phyloP scores from a whole-genome alignment of 2,797 vertebrate species.

The Channallabes apus region DNA sequence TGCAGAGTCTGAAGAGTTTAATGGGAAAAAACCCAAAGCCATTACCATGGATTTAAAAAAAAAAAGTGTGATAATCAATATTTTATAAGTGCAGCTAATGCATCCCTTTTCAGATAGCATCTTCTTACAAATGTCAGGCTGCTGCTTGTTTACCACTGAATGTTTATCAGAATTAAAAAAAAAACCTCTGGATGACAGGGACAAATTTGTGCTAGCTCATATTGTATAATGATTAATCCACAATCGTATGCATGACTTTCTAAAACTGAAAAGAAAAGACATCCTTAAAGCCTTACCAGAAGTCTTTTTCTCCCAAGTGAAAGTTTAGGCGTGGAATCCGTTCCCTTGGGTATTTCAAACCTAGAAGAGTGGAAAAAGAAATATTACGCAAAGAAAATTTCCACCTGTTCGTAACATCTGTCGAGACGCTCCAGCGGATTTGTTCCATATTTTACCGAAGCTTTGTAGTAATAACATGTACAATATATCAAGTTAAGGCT shows the following conservation, averaged over 20 bases:
- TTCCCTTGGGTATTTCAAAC: constrained; percentile 17
- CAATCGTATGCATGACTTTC: neutral
- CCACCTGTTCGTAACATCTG: constrained; percentile 39
- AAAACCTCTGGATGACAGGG: neutral
- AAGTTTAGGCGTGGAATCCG: constrained; percentile 20
- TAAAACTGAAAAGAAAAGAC: neutral
- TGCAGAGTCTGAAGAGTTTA: constrained; percentile 31
- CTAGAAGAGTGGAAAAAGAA: constrained; percentile 32
- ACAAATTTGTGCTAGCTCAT: neutral
- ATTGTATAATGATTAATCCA: neutral
- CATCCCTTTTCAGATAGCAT: constrained; percentile 49
- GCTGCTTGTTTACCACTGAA: constrained; percentile 40
- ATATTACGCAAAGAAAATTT: constrained; percentile 21
- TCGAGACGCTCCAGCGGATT: constrained; percentile 4
- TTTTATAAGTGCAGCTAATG: constrained; percentile 54
- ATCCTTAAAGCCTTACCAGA: constrained; percentile 36
- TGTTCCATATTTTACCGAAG: neutral
- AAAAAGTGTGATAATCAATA: constrained; percentile 51
- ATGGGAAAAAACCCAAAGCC: constrained; percentile 43
- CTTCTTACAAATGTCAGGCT: constrained; percentile 27
- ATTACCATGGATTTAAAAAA: constrained; percentile 51
- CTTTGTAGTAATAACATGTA: constrained; percentile 6
- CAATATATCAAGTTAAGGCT: neutral
- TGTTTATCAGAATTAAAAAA: neutral
- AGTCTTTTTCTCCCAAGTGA: constrained; percentile 29